Conservation (phyloP, 2,113 vertebrate genomes). For the Tenebrosternarchus preto region DNA sequence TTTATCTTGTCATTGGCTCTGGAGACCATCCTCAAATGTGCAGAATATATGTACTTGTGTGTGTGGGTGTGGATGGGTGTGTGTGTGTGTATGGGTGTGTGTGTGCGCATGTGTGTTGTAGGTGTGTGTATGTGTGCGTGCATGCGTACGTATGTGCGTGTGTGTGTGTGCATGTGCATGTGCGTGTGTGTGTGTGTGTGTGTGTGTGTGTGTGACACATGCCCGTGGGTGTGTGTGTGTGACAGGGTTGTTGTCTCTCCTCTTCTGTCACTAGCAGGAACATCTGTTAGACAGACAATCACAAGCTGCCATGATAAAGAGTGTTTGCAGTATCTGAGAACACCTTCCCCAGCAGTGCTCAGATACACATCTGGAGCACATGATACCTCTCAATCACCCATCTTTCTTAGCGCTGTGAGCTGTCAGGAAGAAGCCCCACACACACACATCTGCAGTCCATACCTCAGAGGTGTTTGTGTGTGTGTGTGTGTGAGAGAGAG, state of each 20-base stretch:
- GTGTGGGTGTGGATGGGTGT: conserved; percentile 14
- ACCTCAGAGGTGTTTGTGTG: conserved; percentile 44
- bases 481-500: background rate
- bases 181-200: conserved; percentile 13
- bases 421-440: conserved; percentile 18
- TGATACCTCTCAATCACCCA: background rate
- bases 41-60: background rate
- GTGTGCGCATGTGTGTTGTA: conserved; percentile 13
- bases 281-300: conserved; percentile 49
- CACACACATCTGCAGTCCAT: conserved; percentile 60
- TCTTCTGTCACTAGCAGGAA: conserved; percentile 49
- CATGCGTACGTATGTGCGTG: background rate
- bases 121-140: conserved; percentile 10
- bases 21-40: background rate
- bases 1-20: background rate
- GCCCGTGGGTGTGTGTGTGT: conserved; percentile 13
- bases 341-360: conserved; percentile 39
- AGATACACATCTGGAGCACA: conserved; percentile 46
- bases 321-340: conserved; percentile 43
- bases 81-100: conserved; percentile 8
- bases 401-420: conserved; percentile 30
- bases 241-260: too few species aligned
- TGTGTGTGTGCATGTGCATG: conserved; percentile 17
- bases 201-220: background rate
- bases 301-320: conserved; percentile 23